These are phyloP conservation scores for Conistra vaccinii DNA, from an alignment of 2,888 invertebrate species.

Conservation along the genomic window DNA sequence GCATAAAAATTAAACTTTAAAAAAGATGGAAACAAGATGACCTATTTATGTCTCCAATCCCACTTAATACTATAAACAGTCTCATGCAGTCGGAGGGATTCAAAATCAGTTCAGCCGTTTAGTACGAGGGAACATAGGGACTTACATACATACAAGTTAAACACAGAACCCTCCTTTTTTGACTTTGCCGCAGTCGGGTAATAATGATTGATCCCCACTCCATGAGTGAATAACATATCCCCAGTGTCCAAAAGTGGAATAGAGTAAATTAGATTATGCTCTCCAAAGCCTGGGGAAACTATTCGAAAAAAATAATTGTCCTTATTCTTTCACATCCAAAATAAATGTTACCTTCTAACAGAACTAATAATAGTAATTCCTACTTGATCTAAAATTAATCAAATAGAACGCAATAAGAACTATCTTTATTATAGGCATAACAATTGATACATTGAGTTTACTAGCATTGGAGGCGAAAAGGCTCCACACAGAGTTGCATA, in stretches of 20 bases:
- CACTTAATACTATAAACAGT: too few species aligned
- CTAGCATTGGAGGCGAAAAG: slow-evolving; percentile 32
- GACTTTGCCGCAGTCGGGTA: too few species aligned
- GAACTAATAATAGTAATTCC: too few species aligned
- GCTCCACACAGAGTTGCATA: slow-evolving; percentile 70
- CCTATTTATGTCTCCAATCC: too few species aligned
- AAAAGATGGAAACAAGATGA: too few species aligned
- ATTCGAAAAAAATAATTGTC: background rate
- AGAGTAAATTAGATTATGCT: background rate
- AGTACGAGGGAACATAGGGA: too few species aligned
- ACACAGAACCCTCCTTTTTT: too few species aligned
- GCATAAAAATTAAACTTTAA: too few species aligned
- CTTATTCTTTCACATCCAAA: background rate
- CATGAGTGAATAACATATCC: background rate
- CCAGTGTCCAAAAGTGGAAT: background rate
- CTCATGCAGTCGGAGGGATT: too few species aligned
- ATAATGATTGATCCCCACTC: background rate
- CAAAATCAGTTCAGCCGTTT: too few species aligned
- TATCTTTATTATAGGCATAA: slow-evolving; percentile 22
- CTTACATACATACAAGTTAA: too few species aligned
- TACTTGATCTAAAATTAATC: background rate
- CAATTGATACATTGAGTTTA: slow-evolving; percentile 37
- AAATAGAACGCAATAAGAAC: background rate
- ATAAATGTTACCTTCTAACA: background rate
- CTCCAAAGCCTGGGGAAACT: background rate